Evolutionary conservation across 2,888 invertebrate species (phyloP).

Genomic region (Acanthopleura granulata): DNA sequence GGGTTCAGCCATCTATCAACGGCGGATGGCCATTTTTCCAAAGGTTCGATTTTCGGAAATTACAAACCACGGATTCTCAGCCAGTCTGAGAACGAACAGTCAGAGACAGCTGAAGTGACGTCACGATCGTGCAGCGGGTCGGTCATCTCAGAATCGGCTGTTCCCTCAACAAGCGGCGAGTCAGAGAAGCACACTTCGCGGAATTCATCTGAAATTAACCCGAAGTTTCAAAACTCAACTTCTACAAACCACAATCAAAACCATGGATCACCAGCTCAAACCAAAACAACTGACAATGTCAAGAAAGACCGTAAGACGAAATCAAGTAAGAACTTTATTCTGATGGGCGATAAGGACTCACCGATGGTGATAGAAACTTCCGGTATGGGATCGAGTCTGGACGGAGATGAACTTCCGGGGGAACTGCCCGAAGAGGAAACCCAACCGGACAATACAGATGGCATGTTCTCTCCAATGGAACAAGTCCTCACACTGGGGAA

Average conservation of each 20-base stretch:
- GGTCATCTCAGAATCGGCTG: neutral
- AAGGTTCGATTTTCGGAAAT: neutral
- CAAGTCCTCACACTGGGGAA: too few relatives aligned
- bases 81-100: neutral
- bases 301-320: neutral
- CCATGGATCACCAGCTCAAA: neutral
- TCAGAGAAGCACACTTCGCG: neutral
- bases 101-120: neutral
- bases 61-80: neutral
- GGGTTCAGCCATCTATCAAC: neutral
- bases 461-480: neutral
- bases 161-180: neutral
- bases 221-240: neutral
- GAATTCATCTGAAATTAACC: neutral
- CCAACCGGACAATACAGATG: neutral
- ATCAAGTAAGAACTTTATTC: neutral
- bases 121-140: neutral
- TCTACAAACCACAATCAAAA: neutral
- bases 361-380: neutral
- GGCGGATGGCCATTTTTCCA: neutral
- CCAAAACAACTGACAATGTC: neutral
- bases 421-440: neutral
- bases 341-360: conserved; percentile 4
- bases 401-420: neutral
- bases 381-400: neutral